A percentile compares a stretch with the other conserved stretches of the same genome.
Evolutionary conservation across 2,113 vertebrate species (phyloP).

Genomic region (Parotia lawesii): DNA sequence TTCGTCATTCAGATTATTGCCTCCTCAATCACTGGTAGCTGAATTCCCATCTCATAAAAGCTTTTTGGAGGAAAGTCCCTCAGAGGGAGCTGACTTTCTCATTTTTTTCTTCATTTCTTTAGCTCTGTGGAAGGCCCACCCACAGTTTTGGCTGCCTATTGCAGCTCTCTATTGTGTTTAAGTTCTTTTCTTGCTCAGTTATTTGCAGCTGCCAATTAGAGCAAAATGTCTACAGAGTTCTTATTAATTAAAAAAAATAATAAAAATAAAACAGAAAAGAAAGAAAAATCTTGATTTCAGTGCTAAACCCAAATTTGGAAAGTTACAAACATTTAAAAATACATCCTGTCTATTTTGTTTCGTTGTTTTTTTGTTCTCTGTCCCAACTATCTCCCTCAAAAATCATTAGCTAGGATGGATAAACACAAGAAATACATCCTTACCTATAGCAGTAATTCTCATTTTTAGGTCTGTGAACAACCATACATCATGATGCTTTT

Average conservation of each 20-base stretch:
- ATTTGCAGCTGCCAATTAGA: neutral
- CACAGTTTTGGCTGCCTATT: neutral
- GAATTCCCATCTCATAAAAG: slow-evolving; percentile 1
- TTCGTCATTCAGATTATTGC: neutral
- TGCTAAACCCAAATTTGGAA: neutral
- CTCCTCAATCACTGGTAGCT: neutral
- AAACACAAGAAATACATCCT: neutral
- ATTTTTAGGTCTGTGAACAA: neutral
- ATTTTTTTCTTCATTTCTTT: neutral
- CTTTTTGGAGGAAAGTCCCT: neutral
- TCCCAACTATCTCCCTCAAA: neutral
- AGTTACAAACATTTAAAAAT: neutral
- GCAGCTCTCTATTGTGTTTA: neutral
- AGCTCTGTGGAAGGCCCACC: slow-evolving; percentile 3
- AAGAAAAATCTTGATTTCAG: neutral
- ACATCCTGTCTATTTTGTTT: neutral
- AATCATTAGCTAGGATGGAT: neutral
- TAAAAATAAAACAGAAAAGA: neutral
- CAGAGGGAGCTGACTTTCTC: neutral
- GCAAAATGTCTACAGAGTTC: neutral
- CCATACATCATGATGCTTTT: neutral
- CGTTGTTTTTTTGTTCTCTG: neutral
- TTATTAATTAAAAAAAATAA: neutral
- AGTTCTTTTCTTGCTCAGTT: neutral
- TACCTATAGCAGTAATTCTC: neutral